Percentiles rank a stretch among this genome's conserved stretches.
phyloP scores from a whole-genome alignment of 2,797 vertebrate species.

The Sylvilagus floridanus region DNA sequence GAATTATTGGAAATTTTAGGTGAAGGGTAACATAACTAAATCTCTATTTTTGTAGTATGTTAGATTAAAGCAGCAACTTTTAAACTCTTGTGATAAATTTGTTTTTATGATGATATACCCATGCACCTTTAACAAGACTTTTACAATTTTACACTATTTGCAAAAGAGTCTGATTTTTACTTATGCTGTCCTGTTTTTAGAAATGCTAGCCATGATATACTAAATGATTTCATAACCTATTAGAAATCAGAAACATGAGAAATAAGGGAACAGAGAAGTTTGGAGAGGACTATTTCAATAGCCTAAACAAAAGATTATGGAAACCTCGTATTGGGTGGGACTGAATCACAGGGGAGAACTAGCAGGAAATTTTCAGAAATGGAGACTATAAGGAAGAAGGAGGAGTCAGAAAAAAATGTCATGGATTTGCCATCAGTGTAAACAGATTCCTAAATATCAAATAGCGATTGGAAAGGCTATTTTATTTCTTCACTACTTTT shows the following conservation, averaged over 20 bases:
- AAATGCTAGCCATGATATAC: neutral
- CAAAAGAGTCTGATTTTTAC: neutral
- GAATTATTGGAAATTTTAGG: neutral
- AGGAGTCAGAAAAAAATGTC: neutral
- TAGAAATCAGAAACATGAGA: constrained; percentile 1
- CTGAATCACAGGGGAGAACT: neutral
- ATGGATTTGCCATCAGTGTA: neutral
- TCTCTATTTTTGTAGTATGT: neutral
- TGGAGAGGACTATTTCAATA: neutral
- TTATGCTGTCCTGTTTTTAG: neutral
- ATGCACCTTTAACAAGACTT: neutral
- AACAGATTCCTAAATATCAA: neutral
- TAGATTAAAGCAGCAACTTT: neutral
- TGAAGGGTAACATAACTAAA: neutral
- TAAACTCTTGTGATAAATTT: neutral
- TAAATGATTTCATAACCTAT: neutral
- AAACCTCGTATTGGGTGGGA: neutral
- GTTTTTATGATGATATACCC: neutral
- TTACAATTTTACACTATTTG: neutral
- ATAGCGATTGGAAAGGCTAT: neutral
- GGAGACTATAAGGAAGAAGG: neutral
- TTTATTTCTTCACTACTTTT: neutral
- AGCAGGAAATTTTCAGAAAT: neutral
- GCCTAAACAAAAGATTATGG: neutral
- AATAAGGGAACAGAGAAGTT: neutral